These are phyloP conservation scores for Nomada lathburiana DNA, from an alignment of 2,888 invertebrate species.

Conservation along the genomic window DNA sequence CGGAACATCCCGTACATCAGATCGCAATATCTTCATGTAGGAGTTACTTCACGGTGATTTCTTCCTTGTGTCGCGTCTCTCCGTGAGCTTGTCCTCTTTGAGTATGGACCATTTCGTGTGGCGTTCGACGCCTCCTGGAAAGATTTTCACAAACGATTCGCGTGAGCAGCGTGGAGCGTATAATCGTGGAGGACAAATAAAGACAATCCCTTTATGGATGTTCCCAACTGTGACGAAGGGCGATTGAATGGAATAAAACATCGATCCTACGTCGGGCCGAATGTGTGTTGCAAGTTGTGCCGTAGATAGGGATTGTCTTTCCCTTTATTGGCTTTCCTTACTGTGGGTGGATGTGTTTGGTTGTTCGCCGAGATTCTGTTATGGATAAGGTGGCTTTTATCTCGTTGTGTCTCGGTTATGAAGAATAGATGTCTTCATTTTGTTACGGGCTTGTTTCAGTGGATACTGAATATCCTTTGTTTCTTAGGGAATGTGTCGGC, in stretches of 20 bases:
- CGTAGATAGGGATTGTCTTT: neutral
- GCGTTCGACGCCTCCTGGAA: conserved; percentile 28
- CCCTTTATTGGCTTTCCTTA: neutral
- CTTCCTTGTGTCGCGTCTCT: neutral
- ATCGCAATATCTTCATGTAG: conserved; percentile 62
- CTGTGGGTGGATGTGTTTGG: neutral
- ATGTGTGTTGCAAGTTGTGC: neutral
- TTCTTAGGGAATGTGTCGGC: neutral
- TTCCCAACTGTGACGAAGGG: neutral
- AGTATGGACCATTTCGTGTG: conserved; percentile 29
- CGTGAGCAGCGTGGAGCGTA: conserved; percentile 5
- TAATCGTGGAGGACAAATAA: conserved; percentile 18
- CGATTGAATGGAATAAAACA: conserved; percentile 2
- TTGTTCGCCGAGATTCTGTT: neutral
- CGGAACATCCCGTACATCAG: conserved; percentile 63
- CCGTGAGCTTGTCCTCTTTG: conserved; percentile 13
- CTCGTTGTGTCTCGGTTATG: neutral
- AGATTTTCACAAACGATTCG: conserved; percentile 48
- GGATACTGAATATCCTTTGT: neutral
- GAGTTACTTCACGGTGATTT: conserved; percentile 57
- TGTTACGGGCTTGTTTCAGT: neutral
- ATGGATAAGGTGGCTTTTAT: neutral
- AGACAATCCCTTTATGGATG: conserved; percentile 20
- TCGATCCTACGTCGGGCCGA: neutral
- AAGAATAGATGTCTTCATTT: neutral